phyloP scores from a whole-genome alignment of 2,113 vertebrate species.

The Chitala chitala region DNA sequence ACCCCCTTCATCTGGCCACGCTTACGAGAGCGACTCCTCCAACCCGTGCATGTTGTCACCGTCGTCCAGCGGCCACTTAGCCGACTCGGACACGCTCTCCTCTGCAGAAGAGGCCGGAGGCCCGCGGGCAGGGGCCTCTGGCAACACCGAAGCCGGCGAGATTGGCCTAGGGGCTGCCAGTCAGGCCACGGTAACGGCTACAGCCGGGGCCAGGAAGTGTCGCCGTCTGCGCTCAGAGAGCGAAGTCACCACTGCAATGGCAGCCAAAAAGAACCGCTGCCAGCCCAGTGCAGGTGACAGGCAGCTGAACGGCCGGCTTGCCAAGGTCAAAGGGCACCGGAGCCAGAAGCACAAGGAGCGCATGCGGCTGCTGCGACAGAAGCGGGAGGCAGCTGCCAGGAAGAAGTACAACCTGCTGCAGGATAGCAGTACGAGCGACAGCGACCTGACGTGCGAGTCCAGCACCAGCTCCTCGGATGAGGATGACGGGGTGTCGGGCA shows the following conservation, averaged over 20 bases:
- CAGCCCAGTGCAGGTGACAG: constrained; percentile 75
- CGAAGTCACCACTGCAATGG: constrained; percentile 77
- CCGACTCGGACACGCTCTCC: constrained; percentile 91
- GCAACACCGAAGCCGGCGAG: constrained; percentile 57
- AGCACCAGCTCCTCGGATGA: constrained; percentile 86
- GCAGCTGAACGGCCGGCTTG: constrained; percentile 76
- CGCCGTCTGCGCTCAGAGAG: constrained; percentile 87
- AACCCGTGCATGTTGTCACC: constrained; percentile 94
- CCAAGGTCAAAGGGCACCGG: constrained; percentile 81
- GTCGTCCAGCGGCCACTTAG: constrained; percentile 92
- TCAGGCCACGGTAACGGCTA: constrained; percentile 39
- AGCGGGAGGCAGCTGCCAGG: constrained; percentile 86
- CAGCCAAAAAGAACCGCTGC: constrained; percentile 93
- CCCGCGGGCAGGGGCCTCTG: constrained; percentile 47
- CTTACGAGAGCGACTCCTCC: constrained; percentile 93
- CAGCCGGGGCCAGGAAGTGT: constrained; percentile 72
- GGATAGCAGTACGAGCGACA: constrained; percentile 98
- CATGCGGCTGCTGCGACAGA: constrained; percentile 86
- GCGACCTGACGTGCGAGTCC: constrained; percentile 94
- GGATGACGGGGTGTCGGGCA: constrained; percentile 83
- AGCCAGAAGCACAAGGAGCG: constrained; percentile 96
- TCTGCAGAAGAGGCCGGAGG: constrained; percentile 78
- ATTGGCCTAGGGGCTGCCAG: constrained; percentile 49
- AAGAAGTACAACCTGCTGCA: constrained; percentile 96
- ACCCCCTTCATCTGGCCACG: constrained; percentile 46